Evolutionary conservation across 53 echinoderm and acorn worm genomes (phyloP).

Genomic region (Antedon mediterranea): DNA sequence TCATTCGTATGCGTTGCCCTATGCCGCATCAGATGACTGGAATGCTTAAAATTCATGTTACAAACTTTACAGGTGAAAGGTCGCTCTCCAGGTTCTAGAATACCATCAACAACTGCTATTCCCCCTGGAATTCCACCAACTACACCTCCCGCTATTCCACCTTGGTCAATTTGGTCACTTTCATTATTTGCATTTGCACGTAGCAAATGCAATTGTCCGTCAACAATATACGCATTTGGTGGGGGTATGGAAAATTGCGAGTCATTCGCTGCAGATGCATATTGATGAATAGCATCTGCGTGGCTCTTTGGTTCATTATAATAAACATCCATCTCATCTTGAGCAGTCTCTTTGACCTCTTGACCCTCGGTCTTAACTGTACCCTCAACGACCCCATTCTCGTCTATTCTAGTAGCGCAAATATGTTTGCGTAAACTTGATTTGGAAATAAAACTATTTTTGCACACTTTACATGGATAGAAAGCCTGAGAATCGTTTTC

Average conservation of each 20-base stretch:
- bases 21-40: slow-evolving; percentile 83
- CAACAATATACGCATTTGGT: background rate
- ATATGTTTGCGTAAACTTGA: slow-evolving; percentile 85
- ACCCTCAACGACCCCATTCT: background rate
- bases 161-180: background rate
- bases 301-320: background rate
- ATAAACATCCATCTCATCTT: background rate
- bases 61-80: background rate
- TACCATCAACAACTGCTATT: background rate
- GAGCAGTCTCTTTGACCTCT: background rate
- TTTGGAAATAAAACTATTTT: slow-evolving; percentile 61
- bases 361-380: background rate
- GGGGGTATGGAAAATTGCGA: background rate
- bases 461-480: slow-evolving; percentile 87
- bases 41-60: slow-evolving; percentile 30
- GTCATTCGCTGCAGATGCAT: background rate
- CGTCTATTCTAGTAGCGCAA: slow-evolving; percentile 41
- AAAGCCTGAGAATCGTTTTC: slow-evolving; percentile 44
- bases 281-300: background rate
- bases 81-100: background rate
- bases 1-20: slow-evolving; percentile 88
- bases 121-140: background rate
- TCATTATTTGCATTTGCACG: background rate
- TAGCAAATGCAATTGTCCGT: background rate
- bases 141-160: background rate